Evolutionary conservation across 2,888 invertebrate species (phyloP), one percentile per base, ranked within the genome.

Genomic region (Choristoneura rosaceana): DNA sequence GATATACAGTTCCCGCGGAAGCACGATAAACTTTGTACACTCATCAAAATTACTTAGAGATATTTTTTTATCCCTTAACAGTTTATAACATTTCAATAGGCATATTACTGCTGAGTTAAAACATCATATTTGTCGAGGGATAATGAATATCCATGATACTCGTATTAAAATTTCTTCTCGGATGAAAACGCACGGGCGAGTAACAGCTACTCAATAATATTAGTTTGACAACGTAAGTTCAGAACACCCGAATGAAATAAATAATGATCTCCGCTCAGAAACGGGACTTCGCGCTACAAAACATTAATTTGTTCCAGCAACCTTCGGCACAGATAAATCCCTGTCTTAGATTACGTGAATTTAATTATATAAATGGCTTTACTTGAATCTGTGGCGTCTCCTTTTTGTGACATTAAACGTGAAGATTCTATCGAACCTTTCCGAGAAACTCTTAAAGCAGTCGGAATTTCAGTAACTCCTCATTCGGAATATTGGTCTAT

Each of bases 341-440:
- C 71, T 78, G 74, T 75, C 76, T 73, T 77, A 76, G 74, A 75
- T 78, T 77, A 74, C 68, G 64, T 71, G 74, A 76, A 78, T 76
- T 74, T 77, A 81, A 81, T 82, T 80, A 79, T 74, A 69, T 76
- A 76, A 82, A 80, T 76, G 76, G 75, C 52, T 73, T 76, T 78
- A 76, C 78, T 81, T 76, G 76, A 82, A 80, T 81, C 64, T 68
- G 68, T 55, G 52, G 74, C 67, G 71, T 75, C 70, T 70, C 69
- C 77, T 74, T 70, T 70, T 70, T 65, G 74, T 67, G 74, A 66
- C 69, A 25, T 50, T 59, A 50, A 63, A 71, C 58, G 67, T 68
- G 59, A 71, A 67, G 61, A 64, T 73, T 69, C 47, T 25, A 63
- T 68, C n/a, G 10, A 61, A 62, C 34, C 61, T 38, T 68, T 59